Evolutionary conservation across 2,888 invertebrate species (phyloP), one percentile per base, ranked within the genome.

Genomic region (Muscina levida): DNA sequence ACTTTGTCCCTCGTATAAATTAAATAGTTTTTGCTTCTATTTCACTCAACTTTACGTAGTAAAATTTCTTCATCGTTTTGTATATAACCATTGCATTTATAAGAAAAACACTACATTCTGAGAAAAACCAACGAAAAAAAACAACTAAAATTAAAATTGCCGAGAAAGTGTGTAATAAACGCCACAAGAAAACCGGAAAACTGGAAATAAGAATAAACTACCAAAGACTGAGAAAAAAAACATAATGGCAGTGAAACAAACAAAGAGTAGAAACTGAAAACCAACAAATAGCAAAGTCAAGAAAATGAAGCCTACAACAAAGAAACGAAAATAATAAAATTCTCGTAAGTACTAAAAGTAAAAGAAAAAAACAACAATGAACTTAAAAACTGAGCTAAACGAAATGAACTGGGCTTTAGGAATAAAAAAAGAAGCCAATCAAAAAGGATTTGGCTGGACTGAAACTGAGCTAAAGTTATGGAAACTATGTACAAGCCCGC

Each of bases 21-120:
- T n/a, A n/a, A n/a, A n/a, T n/a, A n/a, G n/a, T n/a, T n/a, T n/a
- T n/a, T n/a, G n/a, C n/a, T n/a, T n/a, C n/a, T n/a, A n/a, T n/a
- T n/a, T n/a, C n/a, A n/a, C n/a, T n/a, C n/a, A n/a, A n/a, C n/a
- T n/a, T 3, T 6, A 19, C 6, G 22, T 2, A 51, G 17, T 51
- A 8, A 17, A 51, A 51, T 59, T 59, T 19, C 6, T 59, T 19
- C 17, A 17, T 11, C 39, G 39, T 59, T 59, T 59, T 31, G 59
- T 8, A 39, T 59, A 39, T 59, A 39, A 37, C 39, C 39, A 59
- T 59, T 59, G 19, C 37, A 39, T 39, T 39, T 59, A 19, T 37
- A 59, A 59, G 59, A 59, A 59, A 57, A 59, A 31, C 59, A 15
- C 59, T 57, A 1, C 51, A n/a, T n/a, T n/a, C n/a, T 19, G 2